Base-by-base conservation (phyloP, 64 coral and sea anemone species). In the Montipora efflorescens region DNA sequence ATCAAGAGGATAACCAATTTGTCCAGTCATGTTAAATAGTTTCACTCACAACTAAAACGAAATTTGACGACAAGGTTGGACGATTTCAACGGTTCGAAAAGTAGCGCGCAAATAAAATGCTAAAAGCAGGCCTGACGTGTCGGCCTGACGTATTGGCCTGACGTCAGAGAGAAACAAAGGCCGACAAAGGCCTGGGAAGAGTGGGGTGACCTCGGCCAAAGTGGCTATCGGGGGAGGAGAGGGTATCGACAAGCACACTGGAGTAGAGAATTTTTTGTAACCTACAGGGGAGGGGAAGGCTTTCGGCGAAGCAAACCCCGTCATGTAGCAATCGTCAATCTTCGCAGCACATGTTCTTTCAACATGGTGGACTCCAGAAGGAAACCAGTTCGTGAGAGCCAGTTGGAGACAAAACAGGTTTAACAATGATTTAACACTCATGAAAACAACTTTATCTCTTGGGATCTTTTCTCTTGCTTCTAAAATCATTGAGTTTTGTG, bases 341-440 rank as follows among this genome's bases (percentile, higher is more conserved):
- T 14, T n/a, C 10, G 12, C 9, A 72, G 36, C 82, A 86, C 82
- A 50, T 86, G 82, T 5, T 86, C 67, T 91, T 74, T 62, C 89
- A 97, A 89, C 52, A 97, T 98, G 96, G 96, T 91, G 94, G 74
- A 86, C 48, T 91, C 71, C 4, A 74, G 53, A 16, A 53, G 11
- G 10, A 94, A 91, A 78, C 83, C 82, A 20, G 59, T 96, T 13
- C 88, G 97, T 22, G 78, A 98, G 43, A 96, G 97, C 79, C 83
- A 74, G 57, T 64, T 98, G 72, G 91, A 93, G 3, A 91, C 21
- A 87, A 96, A 92, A 84, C 94, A 98, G 97, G 97, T 98, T 58
- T 3, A 36, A 6, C 67, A 5, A 4, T 11, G n/a, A 58, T 73
- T 67, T 58, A 13, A n/a, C 14, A 47, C 1, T 16, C 9, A 36